phyloP scores from a whole-genome alignment of 2,797 vertebrate species.

The Heteromormyrus szaboi region DNA sequence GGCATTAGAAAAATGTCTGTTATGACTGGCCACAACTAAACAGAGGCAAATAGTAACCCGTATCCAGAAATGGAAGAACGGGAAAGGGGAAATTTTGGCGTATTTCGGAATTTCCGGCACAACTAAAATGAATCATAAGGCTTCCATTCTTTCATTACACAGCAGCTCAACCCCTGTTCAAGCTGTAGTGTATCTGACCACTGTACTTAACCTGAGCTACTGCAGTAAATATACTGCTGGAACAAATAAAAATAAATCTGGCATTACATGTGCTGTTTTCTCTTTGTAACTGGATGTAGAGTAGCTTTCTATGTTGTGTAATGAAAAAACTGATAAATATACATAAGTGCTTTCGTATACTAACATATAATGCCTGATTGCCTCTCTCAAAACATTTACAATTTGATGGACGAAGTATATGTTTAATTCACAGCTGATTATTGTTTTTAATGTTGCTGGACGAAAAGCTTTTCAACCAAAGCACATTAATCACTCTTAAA shows the following conservation, averaged over 20 bases:
- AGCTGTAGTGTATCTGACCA: neutral
- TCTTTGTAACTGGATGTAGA: neutral
- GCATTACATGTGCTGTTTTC: neutral
- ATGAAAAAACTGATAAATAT: neutral
- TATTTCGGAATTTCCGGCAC: neutral
- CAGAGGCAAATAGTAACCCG: conserved; percentile 16
- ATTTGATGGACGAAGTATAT: neutral
- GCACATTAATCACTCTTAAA: conserved; percentile 8
- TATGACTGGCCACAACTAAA: conserved; percentile 15
- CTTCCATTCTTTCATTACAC: neutral
- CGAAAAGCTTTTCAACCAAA: neutral
- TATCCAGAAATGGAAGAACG: conserved; percentile 1
- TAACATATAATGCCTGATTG: neutral
- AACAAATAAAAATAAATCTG: neutral
- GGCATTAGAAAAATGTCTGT: conserved; percentile 11
- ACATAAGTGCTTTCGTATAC: neutral
- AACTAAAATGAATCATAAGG: neutral
- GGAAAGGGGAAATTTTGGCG: neutral
- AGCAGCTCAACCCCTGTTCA: neutral
- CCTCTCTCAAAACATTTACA: neutral
- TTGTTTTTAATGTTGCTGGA: conserved; percentile 1
- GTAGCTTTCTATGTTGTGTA: neutral
- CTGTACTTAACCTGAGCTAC: neutral
- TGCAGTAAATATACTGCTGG: neutral
- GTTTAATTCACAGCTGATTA: neutral